Conservation (phyloP, 1,140 invertebrate genomes). For the Pogonognathellus flavescens region DNA sequence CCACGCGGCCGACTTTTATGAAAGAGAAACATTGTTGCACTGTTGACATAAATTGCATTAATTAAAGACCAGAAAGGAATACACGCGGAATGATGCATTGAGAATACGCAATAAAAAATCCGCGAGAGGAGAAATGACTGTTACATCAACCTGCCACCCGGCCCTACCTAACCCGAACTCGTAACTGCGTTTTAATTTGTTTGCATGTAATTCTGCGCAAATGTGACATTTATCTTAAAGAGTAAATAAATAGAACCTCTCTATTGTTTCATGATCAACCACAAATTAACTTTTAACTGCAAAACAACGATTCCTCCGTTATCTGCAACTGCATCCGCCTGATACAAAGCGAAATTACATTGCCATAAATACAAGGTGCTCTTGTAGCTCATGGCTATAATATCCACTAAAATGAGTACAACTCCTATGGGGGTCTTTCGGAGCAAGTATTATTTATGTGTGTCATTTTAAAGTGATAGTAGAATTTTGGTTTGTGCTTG, state of each 20-base stretch:
- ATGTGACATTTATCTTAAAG: constrained; percentile 25
- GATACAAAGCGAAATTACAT: not conserved
- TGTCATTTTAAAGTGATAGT: no score
- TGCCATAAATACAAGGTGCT: not conserved
- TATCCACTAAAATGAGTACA: no score
- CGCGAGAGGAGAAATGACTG: not conserved
- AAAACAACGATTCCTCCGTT: not conserved
- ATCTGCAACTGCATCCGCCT: no score
- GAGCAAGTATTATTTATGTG: no score
- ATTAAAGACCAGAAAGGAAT: not conserved
- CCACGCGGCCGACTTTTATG: not conserved
- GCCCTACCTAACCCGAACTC: not conserved
- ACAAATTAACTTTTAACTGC: constrained; percentile 34
- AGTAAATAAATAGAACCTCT: not conserved
- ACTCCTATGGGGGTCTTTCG: no score
- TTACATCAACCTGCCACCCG: not conserved
- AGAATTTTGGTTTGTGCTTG: no score
- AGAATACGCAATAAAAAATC: not conserved
- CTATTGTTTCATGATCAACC: not conserved
- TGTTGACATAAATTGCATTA: not conserved
- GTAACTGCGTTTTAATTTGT: constrained; percentile 17
- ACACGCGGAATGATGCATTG: not conserved
- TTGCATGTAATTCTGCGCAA: constrained; percentile 4
- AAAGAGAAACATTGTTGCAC: constrained; percentile 26
- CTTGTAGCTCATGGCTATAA: not conserved